Evolutionary conservation across 2,888 invertebrate species (phyloP).

Genomic region (Bellardia bayeri): DNA sequence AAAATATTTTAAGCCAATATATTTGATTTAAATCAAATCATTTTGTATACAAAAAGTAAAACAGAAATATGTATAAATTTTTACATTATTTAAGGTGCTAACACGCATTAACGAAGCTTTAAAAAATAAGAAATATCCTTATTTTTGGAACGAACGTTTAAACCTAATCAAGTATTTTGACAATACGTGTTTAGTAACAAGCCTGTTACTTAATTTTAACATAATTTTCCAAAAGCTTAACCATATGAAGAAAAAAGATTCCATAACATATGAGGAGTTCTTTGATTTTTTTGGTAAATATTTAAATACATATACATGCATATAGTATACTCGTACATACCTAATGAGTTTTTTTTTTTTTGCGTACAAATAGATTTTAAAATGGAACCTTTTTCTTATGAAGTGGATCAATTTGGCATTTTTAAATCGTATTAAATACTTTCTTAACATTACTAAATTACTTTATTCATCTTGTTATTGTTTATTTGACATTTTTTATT

Average conservation of each 20-base stretch:
- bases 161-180: conserved; percentile 58
- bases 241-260: not conserved
- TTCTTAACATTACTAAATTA: too few relatives aligned
- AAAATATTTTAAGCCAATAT: too few relatives aligned
- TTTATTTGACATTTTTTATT: too few relatives aligned
- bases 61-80: not conserved
- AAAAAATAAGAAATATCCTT: conserved; percentile 41
- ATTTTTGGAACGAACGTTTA: conserved; percentile 63
- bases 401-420: conserved; percentile 69
- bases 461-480: too few relatives aligned
- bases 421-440: conserved; percentile 53
- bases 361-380: conserved; percentile 55
- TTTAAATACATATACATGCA: not conserved
- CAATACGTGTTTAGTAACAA: not conserved
- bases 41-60: too few relatives aligned
- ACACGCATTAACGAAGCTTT: conserved; percentile 48
- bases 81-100: conserved; percentile 58
- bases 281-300: conserved; percentile 65
- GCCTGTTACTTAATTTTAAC: not conserved
- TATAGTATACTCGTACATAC: not conserved
- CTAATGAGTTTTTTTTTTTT: conserved; percentile 1
- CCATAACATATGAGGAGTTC: conserved; percentile 56
- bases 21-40: too few relatives aligned
- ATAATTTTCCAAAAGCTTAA: not conserved
- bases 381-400: conserved; percentile 49